Base-by-base conservation (phyloP, 2,113 vertebrate species). In the Triplophysa tibetana region DNA sequence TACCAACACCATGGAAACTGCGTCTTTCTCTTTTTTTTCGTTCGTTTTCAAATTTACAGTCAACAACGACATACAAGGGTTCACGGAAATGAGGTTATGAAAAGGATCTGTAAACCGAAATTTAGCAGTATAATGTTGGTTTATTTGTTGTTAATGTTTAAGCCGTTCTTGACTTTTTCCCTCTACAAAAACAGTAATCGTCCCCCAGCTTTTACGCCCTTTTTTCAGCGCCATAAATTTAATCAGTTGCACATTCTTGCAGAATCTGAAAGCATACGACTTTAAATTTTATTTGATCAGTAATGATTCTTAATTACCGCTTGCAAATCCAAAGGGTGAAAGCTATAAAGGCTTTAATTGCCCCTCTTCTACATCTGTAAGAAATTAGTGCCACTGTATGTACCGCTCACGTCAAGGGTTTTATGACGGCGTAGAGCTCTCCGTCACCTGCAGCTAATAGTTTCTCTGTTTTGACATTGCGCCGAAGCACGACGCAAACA, bases 201-300 rank as follows among this genome's bases (percentile, higher is more conserved):
- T 38, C 63, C 63, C 77, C 69, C 43, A 38, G 75, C 45, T 80
- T 86, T 86, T 88, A 88, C 66, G 68, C 86, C 84, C 56, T 84
- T 87, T 86, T 84, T 87, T 85, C 83, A 63, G 84, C 78, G 67
- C 84, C 67, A 86, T 90, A 87, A 86, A 88, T 89, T 75, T 64
- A 83, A 85, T 88, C 85, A 77, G 84, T 86, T 67, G 43, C 62
- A 70, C 62, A 66, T 81, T 77, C 82, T 1, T 4, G 64, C 83
- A 80, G 88, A 89, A 84, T 90, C 87, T 86, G 77, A 89, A 83
- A 81, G 61, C 41, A 2, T 78, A 61, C 29, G 82, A 86, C 88
- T 90, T 90, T 88, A 85, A 88, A 89, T 93, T 92, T 91, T 88
- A 92, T 92, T 91, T 91, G 89, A 93, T 91, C 90, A 90, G 89